Percentiles rank a stretch among this genome's conserved stretches.
Evolutionary conservation across 2,113 vertebrate species (phyloP).

Genomic region (Eretmochelys imbricata): DNA sequence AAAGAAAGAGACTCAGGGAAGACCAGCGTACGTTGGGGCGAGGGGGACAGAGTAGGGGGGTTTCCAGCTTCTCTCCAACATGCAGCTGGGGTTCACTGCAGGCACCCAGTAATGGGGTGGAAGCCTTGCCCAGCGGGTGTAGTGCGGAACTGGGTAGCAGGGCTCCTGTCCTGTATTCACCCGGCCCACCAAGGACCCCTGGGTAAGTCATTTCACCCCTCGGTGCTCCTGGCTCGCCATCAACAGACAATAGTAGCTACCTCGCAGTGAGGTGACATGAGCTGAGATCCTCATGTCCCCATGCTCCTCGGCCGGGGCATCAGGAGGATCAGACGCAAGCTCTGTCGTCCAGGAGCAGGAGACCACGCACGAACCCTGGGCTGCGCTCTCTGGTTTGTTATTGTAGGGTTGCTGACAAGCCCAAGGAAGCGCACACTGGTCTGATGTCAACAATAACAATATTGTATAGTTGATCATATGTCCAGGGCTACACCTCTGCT

Average conservation of each 20-base stretch:
- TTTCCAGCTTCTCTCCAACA: background rate
- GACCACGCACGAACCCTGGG: background rate
- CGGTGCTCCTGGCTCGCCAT: background rate
- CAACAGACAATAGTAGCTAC: no score
- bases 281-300: background rate
- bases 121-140: background rate
- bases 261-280: no score
- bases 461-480: background rate
- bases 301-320: fast-evolving
- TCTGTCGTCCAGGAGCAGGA: background rate
- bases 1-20: background rate
- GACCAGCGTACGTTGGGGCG: background rate
- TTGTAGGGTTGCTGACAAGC: background rate
- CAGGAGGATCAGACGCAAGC: background rate
- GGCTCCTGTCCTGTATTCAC: background rate
- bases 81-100: background rate
- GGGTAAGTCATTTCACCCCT: background rate
- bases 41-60: no score
- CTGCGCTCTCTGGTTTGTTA: background rate
- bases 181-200: background rate
- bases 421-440: background rate
- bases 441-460: background rate
- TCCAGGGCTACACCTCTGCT: background rate
- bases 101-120: background rate
- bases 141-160: background rate